These are phyloP conservation scores for Aegithalos caudatus DNA, from an alignment of 2,113 vertebrate species.

Conservation along the genomic window DNA sequence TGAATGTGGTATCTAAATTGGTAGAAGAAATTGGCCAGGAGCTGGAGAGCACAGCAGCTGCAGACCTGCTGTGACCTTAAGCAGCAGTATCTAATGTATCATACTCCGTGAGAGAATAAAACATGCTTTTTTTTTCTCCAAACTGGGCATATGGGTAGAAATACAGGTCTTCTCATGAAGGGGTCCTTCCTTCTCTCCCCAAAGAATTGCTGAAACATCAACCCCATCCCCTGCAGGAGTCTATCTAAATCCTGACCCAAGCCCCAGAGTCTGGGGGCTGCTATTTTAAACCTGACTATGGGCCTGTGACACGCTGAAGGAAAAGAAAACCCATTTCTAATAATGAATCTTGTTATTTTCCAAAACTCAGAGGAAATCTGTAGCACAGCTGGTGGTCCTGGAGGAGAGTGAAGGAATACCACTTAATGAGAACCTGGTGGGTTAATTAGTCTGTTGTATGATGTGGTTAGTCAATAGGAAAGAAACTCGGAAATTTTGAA, in stretches of 20 bases:
- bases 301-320: neutral
- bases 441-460: conserved; percentile 35
- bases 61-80: neutral
- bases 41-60: neutral
- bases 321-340: neutral
- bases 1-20: neutral
- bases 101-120: neutral
- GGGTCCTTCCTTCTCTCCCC: neutral
- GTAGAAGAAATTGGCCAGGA: neutral
- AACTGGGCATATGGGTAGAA: neutral
- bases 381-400: conserved; percentile 22
- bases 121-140: neutral
- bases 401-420: neutral
- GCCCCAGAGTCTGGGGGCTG: neutral
- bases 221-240: neutral
- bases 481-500: neutral
- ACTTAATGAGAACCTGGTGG: conserved; percentile 46
- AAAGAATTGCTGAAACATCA: neutral
- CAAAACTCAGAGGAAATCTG: conserved; percentile 47
- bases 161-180: neutral
- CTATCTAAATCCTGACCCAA: neutral
- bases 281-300: neutral
- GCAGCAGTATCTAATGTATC: neutral
- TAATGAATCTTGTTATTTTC: conserved; percentile 38
- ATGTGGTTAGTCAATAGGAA: conserved; percentile 16